Evolutionary conservation across 2,113 vertebrate species (phyloP).

Genomic region (Odobenus rosmarus): DNA sequence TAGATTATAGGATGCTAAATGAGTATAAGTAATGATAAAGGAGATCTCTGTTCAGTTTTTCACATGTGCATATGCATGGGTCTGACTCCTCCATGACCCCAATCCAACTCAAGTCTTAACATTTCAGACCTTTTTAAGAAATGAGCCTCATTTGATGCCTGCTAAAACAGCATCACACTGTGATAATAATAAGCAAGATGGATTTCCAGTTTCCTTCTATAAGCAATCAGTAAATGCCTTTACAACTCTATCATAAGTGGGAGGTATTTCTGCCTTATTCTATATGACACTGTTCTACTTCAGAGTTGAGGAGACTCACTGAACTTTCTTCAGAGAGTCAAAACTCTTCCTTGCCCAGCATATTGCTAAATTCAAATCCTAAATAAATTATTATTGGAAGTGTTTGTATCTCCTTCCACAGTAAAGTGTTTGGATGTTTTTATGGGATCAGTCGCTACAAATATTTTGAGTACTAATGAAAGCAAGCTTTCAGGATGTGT

Average conservation of each 20-base stretch:
- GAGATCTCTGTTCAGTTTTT: background rate
- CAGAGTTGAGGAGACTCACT: background rate
- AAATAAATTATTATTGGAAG: background rate
- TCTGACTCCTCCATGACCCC: background rate
- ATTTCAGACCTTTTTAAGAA: background rate
- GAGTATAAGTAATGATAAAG: background rate
- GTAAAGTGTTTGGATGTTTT: background rate
- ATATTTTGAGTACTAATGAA: background rate
- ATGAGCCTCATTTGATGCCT: background rate
- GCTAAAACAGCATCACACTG: background rate
- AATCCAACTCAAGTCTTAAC: background rate
- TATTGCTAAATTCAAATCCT: background rate
- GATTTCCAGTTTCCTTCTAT: background rate
- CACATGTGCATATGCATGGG: background rate
- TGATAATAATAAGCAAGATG: background rate
- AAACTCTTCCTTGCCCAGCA: background rate
- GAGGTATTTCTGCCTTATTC: background rate
- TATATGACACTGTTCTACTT: background rate
- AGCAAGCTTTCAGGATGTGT: background rate
- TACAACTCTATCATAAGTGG: background rate
- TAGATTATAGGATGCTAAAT: background rate
- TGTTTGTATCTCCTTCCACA: background rate
- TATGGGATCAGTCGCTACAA: background rate
- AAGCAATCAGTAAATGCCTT: background rate
- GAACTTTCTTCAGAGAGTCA: background rate